Conservation (phyloP, 2,113 vertebrate genomes). For the Microcebus ravelobensis region DNA sequence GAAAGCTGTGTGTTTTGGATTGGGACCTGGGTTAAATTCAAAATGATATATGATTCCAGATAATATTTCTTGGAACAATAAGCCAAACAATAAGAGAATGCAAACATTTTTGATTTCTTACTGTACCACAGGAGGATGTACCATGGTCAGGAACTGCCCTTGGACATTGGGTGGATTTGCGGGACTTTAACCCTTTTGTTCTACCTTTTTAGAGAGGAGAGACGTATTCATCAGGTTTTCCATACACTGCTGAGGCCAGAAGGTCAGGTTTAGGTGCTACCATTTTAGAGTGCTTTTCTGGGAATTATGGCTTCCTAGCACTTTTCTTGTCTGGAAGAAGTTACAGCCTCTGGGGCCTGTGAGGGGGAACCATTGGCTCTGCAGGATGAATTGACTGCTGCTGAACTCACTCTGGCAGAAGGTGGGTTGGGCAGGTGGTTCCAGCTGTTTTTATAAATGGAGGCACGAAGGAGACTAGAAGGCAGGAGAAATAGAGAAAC, state of each 20-base stretch:
- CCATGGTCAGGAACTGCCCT: neutral
- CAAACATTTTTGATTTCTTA: neutral
- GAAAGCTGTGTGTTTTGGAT: neutral
- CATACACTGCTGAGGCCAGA: neutral
- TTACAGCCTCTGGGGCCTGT: neutral
- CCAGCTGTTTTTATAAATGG: neutral
- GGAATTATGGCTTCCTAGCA: neutral
- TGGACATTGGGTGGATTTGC: neutral
- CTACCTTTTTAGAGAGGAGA: neutral
- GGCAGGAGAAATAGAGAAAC: neutral
- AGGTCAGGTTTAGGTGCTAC: neutral
- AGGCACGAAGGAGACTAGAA: neutral
- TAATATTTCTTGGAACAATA: neutral
- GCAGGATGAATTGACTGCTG: fast-evolving
- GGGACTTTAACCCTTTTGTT: neutral
- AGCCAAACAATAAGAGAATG: neutral
- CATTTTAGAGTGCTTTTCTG: neutral
- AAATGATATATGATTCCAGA: neutral
- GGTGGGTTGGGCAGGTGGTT: neutral
- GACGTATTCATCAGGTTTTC: neutral
- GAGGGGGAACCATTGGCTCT: neutral
- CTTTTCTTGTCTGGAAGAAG: neutral
- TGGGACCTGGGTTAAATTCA: neutral
- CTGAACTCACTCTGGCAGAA: neutral
- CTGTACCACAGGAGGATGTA: neutral